Evolutionary conservation across 2,113 vertebrate genomes (phyloP).

Genomic region (Chelonoidis abingdonii): DNA sequence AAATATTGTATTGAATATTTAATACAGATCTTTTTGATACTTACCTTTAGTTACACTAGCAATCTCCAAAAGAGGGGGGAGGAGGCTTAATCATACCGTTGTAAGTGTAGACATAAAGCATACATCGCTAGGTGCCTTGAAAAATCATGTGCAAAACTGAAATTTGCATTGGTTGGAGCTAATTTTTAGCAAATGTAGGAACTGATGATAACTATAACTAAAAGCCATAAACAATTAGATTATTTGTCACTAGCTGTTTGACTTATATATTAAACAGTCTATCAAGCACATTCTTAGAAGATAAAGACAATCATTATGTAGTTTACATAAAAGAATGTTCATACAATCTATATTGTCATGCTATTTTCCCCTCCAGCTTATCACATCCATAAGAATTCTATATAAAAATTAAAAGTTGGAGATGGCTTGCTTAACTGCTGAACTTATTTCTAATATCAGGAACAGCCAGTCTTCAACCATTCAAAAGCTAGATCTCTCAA

Average conservation of each 20-base stretch:
- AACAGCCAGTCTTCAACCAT: neutral
- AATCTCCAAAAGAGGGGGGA: neutral
- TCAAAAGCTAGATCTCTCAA: neutral
- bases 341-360: neutral
- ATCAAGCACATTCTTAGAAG: neutral
- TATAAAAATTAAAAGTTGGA: neutral
- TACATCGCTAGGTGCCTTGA: neutral
- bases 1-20: neutral
- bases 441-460: neutral
- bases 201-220: neutral
- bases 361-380: neutral
- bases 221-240: neutral
- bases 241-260: neutral
- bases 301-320: neutral
- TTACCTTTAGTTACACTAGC: neutral
- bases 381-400: neutral
- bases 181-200: neutral
- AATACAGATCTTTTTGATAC: neutral
- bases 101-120: neutral
- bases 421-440: neutral
- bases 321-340: neutral
- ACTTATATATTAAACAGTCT: neutral
- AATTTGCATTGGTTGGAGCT: neutral
- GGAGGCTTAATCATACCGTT: neutral
- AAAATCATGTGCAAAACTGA: neutral